These are phyloP conservation scores for Trematocara zebra DNA, from an alignment of 2,113 vertebrate species.

Conservation along the genomic window DNA sequence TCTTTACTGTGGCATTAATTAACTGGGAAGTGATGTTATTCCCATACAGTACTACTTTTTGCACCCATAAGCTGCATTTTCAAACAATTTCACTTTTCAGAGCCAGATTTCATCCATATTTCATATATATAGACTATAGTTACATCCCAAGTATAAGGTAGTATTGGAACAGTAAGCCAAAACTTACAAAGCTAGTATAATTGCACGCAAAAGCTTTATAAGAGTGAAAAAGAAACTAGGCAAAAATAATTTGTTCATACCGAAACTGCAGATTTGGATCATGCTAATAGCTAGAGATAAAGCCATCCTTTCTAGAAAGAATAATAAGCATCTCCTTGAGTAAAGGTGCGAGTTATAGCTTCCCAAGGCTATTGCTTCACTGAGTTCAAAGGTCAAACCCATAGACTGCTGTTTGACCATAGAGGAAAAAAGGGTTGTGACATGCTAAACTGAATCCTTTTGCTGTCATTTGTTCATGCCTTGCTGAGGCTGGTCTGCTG, in stretches of 20 bases:
- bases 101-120: neutral
- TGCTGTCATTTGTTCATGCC: neutral
- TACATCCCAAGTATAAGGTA: neutral
- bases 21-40: neutral
- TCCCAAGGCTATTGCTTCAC: neutral
- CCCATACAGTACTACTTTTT: neutral
- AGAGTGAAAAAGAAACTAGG: neutral
- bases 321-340: neutral
- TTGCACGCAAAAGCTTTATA: neutral
- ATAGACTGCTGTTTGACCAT: constrained; percentile 23
- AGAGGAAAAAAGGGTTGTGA: neutral
- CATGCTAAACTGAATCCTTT: constrained; percentile 22
- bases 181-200: neutral
- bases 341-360: constrained; percentile 10
- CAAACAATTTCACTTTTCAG: neutral
- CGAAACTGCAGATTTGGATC: neutral
- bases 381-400: constrained; percentile 48
- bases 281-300: neutral
- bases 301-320: neutral
- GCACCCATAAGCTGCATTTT: neutral
- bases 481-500: neutral
- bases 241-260: neutral
- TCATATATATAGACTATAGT: neutral
- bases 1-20: neutral
- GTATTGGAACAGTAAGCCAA: neutral